Evolutionary conservation across 2,888 invertebrate genomes (phyloP).

Genomic region (Theretra japonica): DNA sequence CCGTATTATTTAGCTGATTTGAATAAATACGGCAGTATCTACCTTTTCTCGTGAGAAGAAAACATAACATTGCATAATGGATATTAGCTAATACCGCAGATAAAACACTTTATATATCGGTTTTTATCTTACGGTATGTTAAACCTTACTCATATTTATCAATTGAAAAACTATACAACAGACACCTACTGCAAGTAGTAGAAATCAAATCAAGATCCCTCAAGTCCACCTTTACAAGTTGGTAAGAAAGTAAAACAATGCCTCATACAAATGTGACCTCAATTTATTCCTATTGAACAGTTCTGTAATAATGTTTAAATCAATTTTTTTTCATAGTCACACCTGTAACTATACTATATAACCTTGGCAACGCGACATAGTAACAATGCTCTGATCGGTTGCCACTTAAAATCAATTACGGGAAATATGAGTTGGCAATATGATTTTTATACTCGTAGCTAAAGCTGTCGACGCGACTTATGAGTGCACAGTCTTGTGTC

Average conservation of each 20-base stretch:
- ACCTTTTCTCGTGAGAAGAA: not conserved
- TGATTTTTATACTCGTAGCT: not conserved
- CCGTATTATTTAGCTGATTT: conserved; percentile 6
- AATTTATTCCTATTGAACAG: not conserved
- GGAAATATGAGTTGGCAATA: not conserved
- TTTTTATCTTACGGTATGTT: no score
- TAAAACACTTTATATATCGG: not conserved
- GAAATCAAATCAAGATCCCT: no score
- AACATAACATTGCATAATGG: not conserved
- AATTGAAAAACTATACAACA: no score
- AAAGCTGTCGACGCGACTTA: not conserved
- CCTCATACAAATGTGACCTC: no score
- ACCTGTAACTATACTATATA: not conserved
- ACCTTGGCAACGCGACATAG: not conserved
- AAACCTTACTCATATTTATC: no score
- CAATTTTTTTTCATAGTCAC: not conserved
- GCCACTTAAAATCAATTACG: not conserved
- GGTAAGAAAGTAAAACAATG: no score
- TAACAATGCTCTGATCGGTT: not conserved
- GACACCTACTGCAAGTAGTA: no score
- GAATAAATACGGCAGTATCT: not conserved
- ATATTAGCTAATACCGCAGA: not conserved
- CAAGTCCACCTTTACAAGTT: no score
- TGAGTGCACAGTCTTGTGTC: no score
- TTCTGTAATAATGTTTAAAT: not conserved